Evolutionary conservation across 2,888 invertebrate genomes (phyloP), one percentile per base, ranked within the genome.

Genomic region (Xestia ashworthii): DNA sequence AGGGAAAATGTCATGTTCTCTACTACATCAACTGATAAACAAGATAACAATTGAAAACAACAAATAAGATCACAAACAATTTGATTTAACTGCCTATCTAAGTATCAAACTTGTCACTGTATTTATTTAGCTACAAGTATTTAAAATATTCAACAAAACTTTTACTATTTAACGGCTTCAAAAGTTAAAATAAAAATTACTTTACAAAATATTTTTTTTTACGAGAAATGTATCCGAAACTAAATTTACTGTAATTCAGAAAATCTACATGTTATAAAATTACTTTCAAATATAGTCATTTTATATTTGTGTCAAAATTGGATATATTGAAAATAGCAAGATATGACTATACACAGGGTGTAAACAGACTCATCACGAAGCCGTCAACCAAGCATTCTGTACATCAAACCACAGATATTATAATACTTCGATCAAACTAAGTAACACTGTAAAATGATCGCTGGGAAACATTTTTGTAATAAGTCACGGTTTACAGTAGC

Each of bases 81-180:
- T 82, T 73, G 48, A 65, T 78, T 72, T 46, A 44, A 68, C 41
- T 46, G 78, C 50, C 83, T 84, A 82, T 82, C 86, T 86, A 84
- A 71, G 55, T 77, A 77, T 85, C 41, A 85, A 83, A 82, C n/a
- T 71, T 60, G 70, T 85, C 58, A 64, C 64, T 74, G 53, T 16
- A 58, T 64, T 53, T 14, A 62, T 81, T 84, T 81, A 81, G 32
- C 75, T 84, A 75, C 46, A 53, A 14, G 46, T 72, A 19, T 72
- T 44, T 38, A 5, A 48, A 71, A 60, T 78, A 68, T 70, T 50
- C 38, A 70, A 73, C n/a, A 41, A 48, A 76, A 66, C 32, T 66
- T 32, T 2, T 53, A 60, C 53, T 71, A 46, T 38, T 58, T 46
- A 62, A 71, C 25, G 41, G 44, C 4, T 55, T 75, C 3, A 32